Percentiles rank a stretch among this genome's conserved stretches.
phyloP scores from a whole-genome alignment of 2,888 invertebrate genomes.

The Mesoligia furuncula region DNA sequence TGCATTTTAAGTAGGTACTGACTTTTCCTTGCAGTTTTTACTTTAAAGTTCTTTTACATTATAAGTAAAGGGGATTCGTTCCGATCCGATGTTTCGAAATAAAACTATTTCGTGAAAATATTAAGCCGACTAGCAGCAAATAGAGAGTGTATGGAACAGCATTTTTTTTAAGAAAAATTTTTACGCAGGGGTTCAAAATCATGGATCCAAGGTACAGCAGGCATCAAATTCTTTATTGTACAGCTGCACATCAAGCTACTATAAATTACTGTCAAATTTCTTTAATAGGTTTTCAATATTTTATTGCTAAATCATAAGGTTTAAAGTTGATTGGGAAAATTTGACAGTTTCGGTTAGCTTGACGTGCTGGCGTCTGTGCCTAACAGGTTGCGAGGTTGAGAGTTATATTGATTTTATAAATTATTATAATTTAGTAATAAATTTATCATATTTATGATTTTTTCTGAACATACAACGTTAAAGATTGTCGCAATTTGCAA shows the following conservation, averaged over 20 bases:
- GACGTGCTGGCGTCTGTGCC: too few relatives aligned
- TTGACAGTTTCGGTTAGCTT: too few relatives aligned
- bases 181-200: too few relatives aligned
- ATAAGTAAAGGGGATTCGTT: background rate
- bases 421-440: background rate
- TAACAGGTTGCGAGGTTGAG: background rate
- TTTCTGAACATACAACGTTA: background rate
- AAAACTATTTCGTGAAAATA: background rate
- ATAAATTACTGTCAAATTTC: too few relatives aligned
- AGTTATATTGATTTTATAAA: background rate
- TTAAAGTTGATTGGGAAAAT: too few relatives aligned
- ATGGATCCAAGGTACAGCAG: too few relatives aligned
- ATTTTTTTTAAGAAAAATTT: too few relatives aligned
- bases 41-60: background rate
- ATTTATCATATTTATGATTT: background rate
- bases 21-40: constrained; percentile 1
- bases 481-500: background rate
- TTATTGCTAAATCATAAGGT: too few relatives aligned
- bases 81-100: background rate
- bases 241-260: too few relatives aligned
- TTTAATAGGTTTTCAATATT: too few relatives aligned
- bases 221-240: too few relatives aligned
- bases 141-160: background rate
- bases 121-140: background rate
- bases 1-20: background rate